Conservation (phyloP, 2,888 invertebrate species). For the Pachycephus smyrnensis region DNA sequence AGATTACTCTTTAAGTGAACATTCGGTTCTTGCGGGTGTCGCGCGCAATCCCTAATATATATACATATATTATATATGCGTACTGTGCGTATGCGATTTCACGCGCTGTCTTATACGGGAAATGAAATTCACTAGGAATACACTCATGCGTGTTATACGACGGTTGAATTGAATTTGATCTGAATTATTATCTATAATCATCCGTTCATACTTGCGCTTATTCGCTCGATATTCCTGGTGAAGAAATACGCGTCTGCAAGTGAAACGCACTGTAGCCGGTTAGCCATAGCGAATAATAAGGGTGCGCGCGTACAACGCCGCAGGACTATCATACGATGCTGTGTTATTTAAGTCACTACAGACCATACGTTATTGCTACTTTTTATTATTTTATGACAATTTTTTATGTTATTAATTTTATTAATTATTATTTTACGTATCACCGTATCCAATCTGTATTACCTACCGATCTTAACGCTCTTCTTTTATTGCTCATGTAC, state of each 20-base stretch:
- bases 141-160: not conserved
- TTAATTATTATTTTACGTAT: conserved; percentile 57
- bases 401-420: conserved; percentile 66
- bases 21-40: conserved; percentile 10
- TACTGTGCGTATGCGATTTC: not conserved
- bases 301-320: conserved; percentile 25
- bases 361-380: conserved; percentile 64
- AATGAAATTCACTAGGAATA: not conserved
- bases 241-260: not conserved
- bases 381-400: conserved; percentile 64
- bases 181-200: not conserved
- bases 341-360: conserved; percentile 66
- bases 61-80: not conserved
- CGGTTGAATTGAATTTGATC: not conserved
- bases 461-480: not conserved
- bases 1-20: conserved; percentile 7
- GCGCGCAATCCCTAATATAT: conserved; percentile 2
- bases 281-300: not conserved
- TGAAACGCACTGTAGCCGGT: not conserved
- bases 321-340: conserved; percentile 63
- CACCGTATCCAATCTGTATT: conserved; percentile 27
- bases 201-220: not conserved
- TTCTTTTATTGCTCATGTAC: not conserved
- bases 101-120: not conserved
- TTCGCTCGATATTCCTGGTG: not conserved